phyloP scores from a whole-genome alignment of 2,113 vertebrate genomes.

The Callionymus lyra region DNA sequence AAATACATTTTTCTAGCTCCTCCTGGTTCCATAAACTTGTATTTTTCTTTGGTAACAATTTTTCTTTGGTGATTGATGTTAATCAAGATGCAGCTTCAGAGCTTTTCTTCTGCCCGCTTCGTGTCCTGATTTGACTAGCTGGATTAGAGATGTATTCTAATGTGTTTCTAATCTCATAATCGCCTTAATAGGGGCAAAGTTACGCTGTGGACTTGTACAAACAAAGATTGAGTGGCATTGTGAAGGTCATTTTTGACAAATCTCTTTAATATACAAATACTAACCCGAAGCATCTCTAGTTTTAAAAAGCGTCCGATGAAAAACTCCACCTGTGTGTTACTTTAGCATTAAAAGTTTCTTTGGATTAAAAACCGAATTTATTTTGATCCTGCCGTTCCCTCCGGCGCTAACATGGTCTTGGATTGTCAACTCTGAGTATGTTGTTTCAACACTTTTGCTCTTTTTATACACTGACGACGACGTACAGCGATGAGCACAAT shows the following conservation, averaged over 20 bases:
- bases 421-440: no score
- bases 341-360: slow-evolving; percentile 49
- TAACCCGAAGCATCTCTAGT: not conserved
- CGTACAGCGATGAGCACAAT: no score
- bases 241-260: slow-evolving; percentile 17
- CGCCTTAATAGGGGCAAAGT: slow-evolving; percentile 32
- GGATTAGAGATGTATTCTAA: slow-evolving; percentile 42
- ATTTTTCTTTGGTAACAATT: not conserved
- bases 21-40: no score
- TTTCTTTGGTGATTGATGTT: not conserved
- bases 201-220: slow-evolving; percentile 12
- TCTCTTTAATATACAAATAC: slow-evolving; percentile 6
- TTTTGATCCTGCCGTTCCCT: no score
- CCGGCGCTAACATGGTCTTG: no score
- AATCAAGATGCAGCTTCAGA: slow-evolving; percentile 25
- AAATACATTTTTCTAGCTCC: no score
- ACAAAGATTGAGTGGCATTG: slow-evolving; percentile 14
- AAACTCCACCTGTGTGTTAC: slow-evolving; percentile 26
- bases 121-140: slow-evolving; percentile 24
- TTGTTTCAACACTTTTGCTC: no score
- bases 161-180: slow-evolving; percentile 47
- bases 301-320: slow-evolving; percentile 26
- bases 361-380: slow-evolving; percentile 33
- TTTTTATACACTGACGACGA: no score
- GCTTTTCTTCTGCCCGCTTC: slow-evolving; percentile 1